Percentiles rank a stretch among this genome's conserved stretches.
phyloP scores from a whole-genome alignment of 2,113 vertebrate genomes.

The Aspidoscelis tigris region DNA sequence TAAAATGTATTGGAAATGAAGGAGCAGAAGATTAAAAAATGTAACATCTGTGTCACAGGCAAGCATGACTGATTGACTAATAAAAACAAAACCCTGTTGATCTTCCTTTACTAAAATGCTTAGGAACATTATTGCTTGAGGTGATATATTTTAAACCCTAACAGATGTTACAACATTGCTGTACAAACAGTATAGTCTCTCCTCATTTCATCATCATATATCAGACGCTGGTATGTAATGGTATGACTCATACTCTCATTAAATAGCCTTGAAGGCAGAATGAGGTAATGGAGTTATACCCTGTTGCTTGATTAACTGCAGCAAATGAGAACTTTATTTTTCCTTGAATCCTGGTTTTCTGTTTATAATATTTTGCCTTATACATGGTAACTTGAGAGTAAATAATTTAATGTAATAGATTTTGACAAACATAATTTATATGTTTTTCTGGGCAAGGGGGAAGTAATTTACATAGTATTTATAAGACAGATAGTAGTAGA shows the following conservation, averaged over 20 bases:
- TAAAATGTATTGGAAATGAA: background rate
- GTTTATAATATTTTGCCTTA: slow-evolving; percentile 23
- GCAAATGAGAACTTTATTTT: slow-evolving; percentile 3
- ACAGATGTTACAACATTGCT: slow-evolving; percentile 28
- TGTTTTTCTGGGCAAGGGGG: slow-evolving; percentile 14
- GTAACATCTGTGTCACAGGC: background rate
- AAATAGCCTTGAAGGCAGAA: slow-evolving; percentile 43
- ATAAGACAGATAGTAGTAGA: background rate
- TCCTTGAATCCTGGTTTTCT: slow-evolving; percentile 22
- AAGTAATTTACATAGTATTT: background rate
- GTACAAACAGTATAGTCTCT: slow-evolving; percentile 44
- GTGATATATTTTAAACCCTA: slow-evolving; percentile 29
- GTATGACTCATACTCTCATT: slow-evolving; percentile 62
- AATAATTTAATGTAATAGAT: background rate
- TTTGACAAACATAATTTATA: slow-evolving; percentile 28
- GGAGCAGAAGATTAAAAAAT: background rate
- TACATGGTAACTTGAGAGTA: slow-evolving; percentile 21
- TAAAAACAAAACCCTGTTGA: background rate
- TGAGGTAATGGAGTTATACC: slow-evolving; percentile 63
- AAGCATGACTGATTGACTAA: background rate
- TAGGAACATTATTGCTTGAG: background rate
- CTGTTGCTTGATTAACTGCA: slow-evolving; percentile 47
- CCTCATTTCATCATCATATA: slow-evolving; percentile 59
- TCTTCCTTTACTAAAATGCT: background rate
- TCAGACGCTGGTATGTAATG: slow-evolving; percentile 48